Evolutionary conservation across 2,797 vertebrate genomes (phyloP), one percentile per base, ranked within the genome.

Genomic region (Gouania willdenowi): DNA sequence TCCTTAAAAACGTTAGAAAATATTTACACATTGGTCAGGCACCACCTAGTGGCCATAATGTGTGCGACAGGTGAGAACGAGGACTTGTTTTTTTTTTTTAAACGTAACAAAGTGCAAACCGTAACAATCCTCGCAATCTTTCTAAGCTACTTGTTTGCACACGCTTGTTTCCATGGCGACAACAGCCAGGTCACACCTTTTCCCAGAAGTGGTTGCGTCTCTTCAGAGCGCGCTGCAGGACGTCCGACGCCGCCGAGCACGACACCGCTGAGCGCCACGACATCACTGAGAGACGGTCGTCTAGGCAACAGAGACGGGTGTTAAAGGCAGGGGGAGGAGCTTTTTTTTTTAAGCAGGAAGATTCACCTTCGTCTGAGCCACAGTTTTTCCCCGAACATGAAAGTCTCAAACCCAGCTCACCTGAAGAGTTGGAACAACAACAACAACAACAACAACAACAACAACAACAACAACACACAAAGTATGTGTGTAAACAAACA

Each of bases 191-290:
- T 83, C 77, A 81, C 41, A 41, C 54, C 38, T 77, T 77, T 14
- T 66, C 77, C 82, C 82, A 84, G 64, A 82, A 81, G 27, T 57
- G 12, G 5, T 75, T 58, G 1, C 58, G 49, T 16, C 80, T 78
- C 55, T 46, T 80, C 59, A 57, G 71, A 51, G 76, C 63, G 0
- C 72, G 70, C 54, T 71, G 67, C 66, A 77, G 42, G 31, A 80
- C 39, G 0, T 42, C 41, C 0, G 77, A 66, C 5, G 79, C 79
- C 28, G 32, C 17, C 1, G 77, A 75, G 61, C 69, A 75, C 12
- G 74, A 75, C 2, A 74, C 66, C 0, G 59, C 69, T 1, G 68
- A 84, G 1, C 38, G 67, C 50, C 61, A 75, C 1, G 79, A 82
- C 75, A 81, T 71, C 66, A 58, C 64, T 0, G 79, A 79, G 16